Evolutionary conservation across 2,888 invertebrate genomes (phyloP), one percentile per base, ranked within the genome.

Genomic region (Philereme transversata): DNA sequence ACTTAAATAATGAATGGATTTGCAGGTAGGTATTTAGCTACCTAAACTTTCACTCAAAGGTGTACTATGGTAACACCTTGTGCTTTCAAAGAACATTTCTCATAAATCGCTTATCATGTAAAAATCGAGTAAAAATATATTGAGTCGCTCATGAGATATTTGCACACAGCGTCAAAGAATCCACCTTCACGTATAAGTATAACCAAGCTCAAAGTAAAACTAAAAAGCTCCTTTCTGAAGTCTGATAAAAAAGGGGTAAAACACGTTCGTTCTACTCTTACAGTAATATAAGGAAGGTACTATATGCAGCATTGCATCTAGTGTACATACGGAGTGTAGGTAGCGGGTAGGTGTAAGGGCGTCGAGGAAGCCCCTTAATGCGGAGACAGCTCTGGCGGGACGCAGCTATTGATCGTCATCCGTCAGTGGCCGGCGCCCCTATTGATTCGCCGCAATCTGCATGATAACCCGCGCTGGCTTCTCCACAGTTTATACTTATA

Each of bases 391-490:
- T 86, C 88, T 89, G 83, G 82, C 86, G 89, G 90, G 89, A 86
- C 87, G 86, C 57, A 64, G 61, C 83, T 91, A 91, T 92, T 87
- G 91, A 91, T 91, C 90, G 91, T 90, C 90, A 90, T 90, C 89
- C 90, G 91, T 90, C 91, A 90, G 90, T 86, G 88, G 84, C 82
- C 89, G 88, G 88, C 83, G 88, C 85, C 87, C 84, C 88, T 92
- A 92, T 92, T 92, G 91, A 92, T 92, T 92, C 88, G 87, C 89
- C 90, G 90, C 91, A 92, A 92, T 91, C 91, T 92, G 89, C 91
- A 90, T 91, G 90, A 91, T 90, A 90, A 86, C 90, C 84, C 86
- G 87, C 83, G 86, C 83, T 82, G 87, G 85, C 87, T 87, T 88
- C 88, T 86, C 83, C 81, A 81, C 44, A 50, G 44, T 49, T n/a